Percentiles rank a stretch among this genome's conserved stretches.
These are phyloP conservation scores for Amphiprion percula DNA, from an alignment of 2,113 vertebrate species.

Conservation along the genomic window DNA sequence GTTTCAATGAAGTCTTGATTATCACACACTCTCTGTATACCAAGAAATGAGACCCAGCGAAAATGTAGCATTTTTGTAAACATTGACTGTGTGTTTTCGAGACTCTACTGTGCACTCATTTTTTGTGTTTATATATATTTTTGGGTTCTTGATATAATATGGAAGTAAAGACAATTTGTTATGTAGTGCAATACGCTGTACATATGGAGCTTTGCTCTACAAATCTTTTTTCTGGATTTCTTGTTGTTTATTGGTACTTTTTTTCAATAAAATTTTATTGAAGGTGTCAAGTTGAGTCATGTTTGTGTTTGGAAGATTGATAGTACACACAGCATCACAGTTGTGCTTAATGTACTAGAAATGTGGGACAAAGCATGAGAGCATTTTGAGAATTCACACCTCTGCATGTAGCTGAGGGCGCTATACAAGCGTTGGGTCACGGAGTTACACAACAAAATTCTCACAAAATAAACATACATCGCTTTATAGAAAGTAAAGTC, in stretches of 20 bases:
- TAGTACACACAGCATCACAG: not conserved
- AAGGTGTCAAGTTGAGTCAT: constrained; percentile 64
- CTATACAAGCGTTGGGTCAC: not conserved
- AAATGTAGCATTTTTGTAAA: constrained; percentile 91
- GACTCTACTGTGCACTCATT: constrained; percentile 88
- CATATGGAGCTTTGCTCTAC: constrained; percentile 87
- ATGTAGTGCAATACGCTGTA: constrained; percentile 90
- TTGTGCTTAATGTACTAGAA: not conserved
- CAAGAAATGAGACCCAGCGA: constrained; percentile 88
- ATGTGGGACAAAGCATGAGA: not conserved
- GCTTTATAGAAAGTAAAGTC: not conserved
- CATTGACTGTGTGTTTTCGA: constrained; percentile 89
- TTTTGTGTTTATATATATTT: constrained; percentile 78
- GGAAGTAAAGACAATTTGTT: constrained; percentile 85
- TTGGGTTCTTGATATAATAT: constrained; percentile 82
- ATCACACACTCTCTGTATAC: constrained; percentile 87
- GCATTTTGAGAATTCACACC: no score
- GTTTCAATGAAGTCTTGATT: constrained; percentile 84
- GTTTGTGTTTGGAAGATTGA: constrained; percentile 1
- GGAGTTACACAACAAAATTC: not conserved
- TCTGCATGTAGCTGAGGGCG: not conserved
- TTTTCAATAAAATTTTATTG: constrained; percentile 87
- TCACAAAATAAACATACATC: no score
- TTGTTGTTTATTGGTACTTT: constrained; percentile 87
- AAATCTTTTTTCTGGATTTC: constrained; percentile 83